These are phyloP conservation scores for Operophtera brumata DNA, from an alignment of 2,888 invertebrate genomes.

Conservation along the genomic window DNA sequence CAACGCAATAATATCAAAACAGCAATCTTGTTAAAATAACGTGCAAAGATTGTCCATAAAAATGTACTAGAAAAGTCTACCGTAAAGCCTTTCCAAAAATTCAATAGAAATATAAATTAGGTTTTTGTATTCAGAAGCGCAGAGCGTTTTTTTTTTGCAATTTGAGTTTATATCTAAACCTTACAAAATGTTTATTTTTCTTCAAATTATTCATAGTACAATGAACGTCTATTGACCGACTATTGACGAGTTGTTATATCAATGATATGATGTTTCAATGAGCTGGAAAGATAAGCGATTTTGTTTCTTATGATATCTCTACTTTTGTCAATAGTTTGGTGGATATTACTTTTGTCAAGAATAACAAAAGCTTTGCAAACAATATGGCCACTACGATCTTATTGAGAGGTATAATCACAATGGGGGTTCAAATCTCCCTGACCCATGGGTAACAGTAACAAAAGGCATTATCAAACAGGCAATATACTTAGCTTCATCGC, in stretches of 20 bases:
- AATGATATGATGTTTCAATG: background rate
- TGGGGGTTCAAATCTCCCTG: conserved; percentile 47
- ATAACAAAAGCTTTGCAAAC: conserved; percentile 8
- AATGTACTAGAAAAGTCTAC: too few relatives aligned
- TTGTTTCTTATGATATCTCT: conserved; percentile 1
- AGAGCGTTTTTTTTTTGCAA: too few relatives aligned
- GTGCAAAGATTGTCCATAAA: too few relatives aligned
- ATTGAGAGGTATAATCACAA: conserved; percentile 46
- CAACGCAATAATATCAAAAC: too few relatives aligned
- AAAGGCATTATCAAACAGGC: conserved; percentile 54
- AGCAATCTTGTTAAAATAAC: too few relatives aligned
- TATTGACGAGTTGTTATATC: background rate
- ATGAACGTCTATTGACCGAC: background rate
- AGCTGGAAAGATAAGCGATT: conserved; percentile 4
- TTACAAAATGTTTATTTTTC: too few relatives aligned
- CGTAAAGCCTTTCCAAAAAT: too few relatives aligned
- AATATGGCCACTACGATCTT: conserved; percentile 34
- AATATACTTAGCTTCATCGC: conserved; percentile 33
- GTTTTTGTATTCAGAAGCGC: too few relatives aligned
- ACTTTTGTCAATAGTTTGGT: background rate
- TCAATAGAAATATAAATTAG: too few relatives aligned
- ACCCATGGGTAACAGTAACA: conserved; percentile 51
- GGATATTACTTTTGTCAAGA: background rate
- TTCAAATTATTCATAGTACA: too few relatives aligned
- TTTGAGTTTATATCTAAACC: too few relatives aligned